phyloP scores from a whole-genome alignment of 2,113 vertebrate species.

The Platysternon megacephalum region DNA sequence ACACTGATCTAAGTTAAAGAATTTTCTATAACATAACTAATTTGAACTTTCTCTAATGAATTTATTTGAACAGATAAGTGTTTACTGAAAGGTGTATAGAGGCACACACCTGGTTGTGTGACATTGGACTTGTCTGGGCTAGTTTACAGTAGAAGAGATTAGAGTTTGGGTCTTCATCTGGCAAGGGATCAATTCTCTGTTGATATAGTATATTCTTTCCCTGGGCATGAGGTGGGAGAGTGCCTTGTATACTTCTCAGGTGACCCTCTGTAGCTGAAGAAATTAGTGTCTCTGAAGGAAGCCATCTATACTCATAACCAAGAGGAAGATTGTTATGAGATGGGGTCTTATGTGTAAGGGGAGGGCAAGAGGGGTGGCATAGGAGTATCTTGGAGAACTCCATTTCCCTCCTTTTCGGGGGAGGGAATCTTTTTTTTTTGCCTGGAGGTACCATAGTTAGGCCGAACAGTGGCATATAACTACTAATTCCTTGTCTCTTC shows the following conservation, averaged over 20 bases:
- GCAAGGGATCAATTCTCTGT: accelerated
- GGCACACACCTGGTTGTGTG: background rate
- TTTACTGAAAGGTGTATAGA: background rate
- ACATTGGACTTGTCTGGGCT: background rate
- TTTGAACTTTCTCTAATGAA: background rate
- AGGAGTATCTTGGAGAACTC: background rate
- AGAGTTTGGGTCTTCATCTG: background rate
- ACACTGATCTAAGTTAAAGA: accelerated
- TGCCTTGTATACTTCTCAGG: background rate
- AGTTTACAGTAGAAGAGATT: accelerated
- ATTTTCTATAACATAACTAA: accelerated
- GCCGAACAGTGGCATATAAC: accelerated
- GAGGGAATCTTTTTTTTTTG: accelerated
- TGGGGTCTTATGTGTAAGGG: background rate
- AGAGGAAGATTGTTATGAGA: accelerated
- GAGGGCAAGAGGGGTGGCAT: background rate
- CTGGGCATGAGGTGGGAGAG: background rate
- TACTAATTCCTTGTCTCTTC: background rate
- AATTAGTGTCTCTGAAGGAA: background rate
- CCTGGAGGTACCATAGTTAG: background rate
- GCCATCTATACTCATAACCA: background rate
- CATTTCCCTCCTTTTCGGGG: background rate
- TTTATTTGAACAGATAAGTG: accelerated
- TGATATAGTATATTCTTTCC: background rate
- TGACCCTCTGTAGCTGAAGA: background rate